These are phyloP conservation scores for Phyllotreta striolata DNA, from an alignment of 2,888 invertebrate genomes.

Conservation along the genomic window DNA sequence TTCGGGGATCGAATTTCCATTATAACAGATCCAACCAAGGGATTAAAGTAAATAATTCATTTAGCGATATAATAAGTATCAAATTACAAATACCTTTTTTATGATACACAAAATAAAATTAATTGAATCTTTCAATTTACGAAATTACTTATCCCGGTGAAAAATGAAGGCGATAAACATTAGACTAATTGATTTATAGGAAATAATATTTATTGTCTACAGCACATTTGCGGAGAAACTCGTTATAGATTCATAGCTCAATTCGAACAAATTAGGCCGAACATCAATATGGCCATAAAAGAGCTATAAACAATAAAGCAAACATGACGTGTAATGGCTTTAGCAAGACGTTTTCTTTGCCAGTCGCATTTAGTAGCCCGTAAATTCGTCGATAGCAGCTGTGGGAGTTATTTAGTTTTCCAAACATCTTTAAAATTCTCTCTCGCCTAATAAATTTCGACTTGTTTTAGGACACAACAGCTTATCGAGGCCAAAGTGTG, in stretches of 20 bases:
- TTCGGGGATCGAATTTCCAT: too few species aligned
- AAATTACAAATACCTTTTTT: too few species aligned
- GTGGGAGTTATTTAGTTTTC: slow-evolving; percentile 12
- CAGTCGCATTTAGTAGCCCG: slow-evolving; percentile 2
- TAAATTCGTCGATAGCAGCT: slow-evolving; percentile 7
- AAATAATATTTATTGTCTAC: too few species aligned
- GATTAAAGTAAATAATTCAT: too few species aligned
- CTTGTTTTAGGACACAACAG: slow-evolving; percentile 4
- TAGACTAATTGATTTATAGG: too few species aligned
- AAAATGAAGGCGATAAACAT: too few species aligned
- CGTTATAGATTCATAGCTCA: not conserved
- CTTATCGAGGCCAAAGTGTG: not conserved
- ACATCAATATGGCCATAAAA: slow-evolving; percentile 3
- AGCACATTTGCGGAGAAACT: not conserved
- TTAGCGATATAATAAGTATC: too few species aligned
- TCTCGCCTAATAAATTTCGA: slow-evolving; percentile 6
- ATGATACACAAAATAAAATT: too few species aligned
- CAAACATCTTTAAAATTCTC: slow-evolving; percentile 12
- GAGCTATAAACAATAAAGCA: slow-evolving; percentile 4
- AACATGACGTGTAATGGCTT: slow-evolving; percentile 2
- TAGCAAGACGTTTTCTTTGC: not conserved
- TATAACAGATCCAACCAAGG: too few species aligned
- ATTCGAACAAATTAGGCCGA: not conserved
- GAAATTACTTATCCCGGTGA: too few species aligned
- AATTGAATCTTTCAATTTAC: too few species aligned